These are phyloP conservation scores for Panagrolaimus sp. DNA, from an alignment of 1,140 invertebrate genomes.

Conservation along the genomic window DNA sequence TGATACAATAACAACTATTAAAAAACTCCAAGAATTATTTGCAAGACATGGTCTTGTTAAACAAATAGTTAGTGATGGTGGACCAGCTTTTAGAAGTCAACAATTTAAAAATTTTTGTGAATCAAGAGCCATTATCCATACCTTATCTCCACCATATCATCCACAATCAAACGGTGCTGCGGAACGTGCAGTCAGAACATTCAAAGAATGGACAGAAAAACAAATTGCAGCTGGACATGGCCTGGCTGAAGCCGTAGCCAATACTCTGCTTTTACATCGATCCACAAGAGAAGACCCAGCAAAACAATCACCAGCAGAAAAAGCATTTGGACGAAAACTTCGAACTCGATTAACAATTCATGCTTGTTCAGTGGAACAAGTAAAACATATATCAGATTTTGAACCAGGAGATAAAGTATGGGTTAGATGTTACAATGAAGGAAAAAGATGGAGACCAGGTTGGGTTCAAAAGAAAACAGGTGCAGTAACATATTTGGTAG, in stretches of 20 bases:
- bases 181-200: conserved; percentile 18
- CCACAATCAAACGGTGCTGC: conserved; percentile 17
- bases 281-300: not conserved
- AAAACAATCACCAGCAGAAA: not conserved
- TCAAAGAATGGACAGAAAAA: conserved; percentile 13
- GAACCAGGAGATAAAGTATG: too few relatives aligned
- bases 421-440: too few relatives aligned
- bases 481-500: too few relatives aligned
- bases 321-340: not conserved
- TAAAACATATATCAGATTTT: too few relatives aligned
- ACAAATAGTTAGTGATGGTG: conserved; percentile 23
- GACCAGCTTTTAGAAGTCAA: conserved; percentile 19
- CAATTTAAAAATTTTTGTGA: conserved; percentile 10
- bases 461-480: too few relatives aligned
- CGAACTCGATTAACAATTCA: too few relatives aligned
- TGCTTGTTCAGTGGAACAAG: too few relatives aligned
- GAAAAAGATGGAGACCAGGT: too few relatives aligned
- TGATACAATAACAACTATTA: not conserved
- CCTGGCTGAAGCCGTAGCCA: not conserved
- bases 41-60: conserved; percentile 12
- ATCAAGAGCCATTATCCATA: not conserved
- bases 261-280: not conserved
- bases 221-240: not conserved
- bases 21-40: conserved; percentile 12
- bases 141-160: conserved; percentile 20